Conservation (phyloP, 2,797 vertebrate species). For the Tiaroga cobitis region DNA sequence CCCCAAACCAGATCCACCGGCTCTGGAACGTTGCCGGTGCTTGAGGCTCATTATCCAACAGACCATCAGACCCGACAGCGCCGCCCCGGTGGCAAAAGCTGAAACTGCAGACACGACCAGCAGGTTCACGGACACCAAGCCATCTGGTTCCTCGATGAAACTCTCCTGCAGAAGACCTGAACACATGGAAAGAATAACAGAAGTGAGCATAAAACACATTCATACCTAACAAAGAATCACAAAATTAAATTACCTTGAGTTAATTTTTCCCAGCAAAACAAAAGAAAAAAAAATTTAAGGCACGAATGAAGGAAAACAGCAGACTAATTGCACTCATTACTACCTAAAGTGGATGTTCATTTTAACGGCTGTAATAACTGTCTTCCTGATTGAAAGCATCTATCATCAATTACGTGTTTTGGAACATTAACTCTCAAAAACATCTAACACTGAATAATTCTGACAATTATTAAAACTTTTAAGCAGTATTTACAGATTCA, state of each 20-base stretch:
- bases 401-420: conserved; percentile 68
- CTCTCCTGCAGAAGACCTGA: conserved; percentile 87
- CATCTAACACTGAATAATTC: conserved; percentile 56
- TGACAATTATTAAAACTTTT: conserved; percentile 50
- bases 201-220: conserved; percentile 34
- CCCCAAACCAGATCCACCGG: conserved; percentile 66
- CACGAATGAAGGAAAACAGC: conserved; percentile 64
- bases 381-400: conserved; percentile 77
- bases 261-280: not conserved
- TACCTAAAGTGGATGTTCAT: conserved; percentile 77
- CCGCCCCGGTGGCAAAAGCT: conserved; percentile 90
- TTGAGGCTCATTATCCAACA: conserved; percentile 95
- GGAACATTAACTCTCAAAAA: conserved; percentile 72
- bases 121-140: conserved; percentile 92
- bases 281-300: conserved; percentile 50
- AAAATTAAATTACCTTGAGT: conserved; percentile 37
- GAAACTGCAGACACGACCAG: conserved; percentile 93
- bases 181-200: conserved; percentile 15
- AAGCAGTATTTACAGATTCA: conserved; percentile 43
- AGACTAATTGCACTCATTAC: conserved; percentile 79
- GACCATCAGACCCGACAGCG: conserved; percentile 91
- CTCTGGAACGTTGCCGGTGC: conserved; percentile 80
- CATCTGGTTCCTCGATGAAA: conserved; percentile 89
- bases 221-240: conserved; percentile 46
- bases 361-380: conserved; percentile 79